Conservation (phyloP, 2,797 vertebrate genomes). For the Poeciliopsis turneri region DNA sequence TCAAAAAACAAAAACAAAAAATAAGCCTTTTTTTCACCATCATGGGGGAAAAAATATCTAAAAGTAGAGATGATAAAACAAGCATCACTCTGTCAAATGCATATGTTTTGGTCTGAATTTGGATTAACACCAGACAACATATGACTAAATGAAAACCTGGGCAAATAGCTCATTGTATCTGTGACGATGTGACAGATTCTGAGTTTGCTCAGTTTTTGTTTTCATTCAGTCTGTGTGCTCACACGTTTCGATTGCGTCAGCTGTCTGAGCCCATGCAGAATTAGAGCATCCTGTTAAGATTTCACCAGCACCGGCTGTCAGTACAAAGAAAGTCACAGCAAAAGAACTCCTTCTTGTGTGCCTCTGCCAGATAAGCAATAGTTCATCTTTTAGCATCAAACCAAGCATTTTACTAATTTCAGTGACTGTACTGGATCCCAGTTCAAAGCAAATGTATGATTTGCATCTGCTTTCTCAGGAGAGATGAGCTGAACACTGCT, state of each 20-base stretch:
- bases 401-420: conserved; percentile 75
- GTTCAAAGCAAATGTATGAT: conserved; percentile 77
- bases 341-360: conserved; percentile 52
- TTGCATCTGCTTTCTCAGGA: conserved; percentile 59
- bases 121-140: conserved; percentile 9
- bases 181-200: conserved; percentile 16
- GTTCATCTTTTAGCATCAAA: conserved; percentile 68
- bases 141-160: conserved; percentile 3
- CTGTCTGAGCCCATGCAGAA: conserved; percentile 51
- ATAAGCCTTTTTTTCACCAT: not conserved
- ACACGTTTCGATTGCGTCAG: conserved; percentile 43
- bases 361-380: conserved; percentile 68
- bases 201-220: conserved; percentile 24
- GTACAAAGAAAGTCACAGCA: conserved; percentile 59
- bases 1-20: not conserved
- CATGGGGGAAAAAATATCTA: not conserved
- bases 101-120: conserved; percentile 8
- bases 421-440: conserved; percentile 72
- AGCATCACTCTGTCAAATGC: conserved; percentile 8
- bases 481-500: conserved; percentile 62
- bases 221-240: conserved; percentile 26
- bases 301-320: conserved; percentile 56
- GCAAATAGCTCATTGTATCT: conserved; percentile 23
- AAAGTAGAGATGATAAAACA: not conserved
- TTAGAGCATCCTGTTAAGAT: conserved; percentile 53